Base-by-base conservation (phyloP, 2,113 vertebrate genomes). In the Malurus melanocephalus region DNA sequence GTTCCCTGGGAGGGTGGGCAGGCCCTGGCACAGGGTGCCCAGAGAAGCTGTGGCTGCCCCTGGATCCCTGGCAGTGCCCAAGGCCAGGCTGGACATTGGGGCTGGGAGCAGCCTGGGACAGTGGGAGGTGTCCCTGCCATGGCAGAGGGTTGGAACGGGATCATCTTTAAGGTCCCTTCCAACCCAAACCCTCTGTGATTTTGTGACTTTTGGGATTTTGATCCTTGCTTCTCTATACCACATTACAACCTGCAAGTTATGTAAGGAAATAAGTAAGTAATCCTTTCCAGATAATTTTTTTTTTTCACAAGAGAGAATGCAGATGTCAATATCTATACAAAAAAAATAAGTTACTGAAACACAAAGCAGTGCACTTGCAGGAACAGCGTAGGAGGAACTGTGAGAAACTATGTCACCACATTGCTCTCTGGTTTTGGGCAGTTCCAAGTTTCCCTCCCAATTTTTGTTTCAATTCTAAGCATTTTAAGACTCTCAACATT, bases 361-460 rank as follows among this genome's bases (percentile, higher is more conserved):
- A 85, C 69, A 89, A 87, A 93, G 83, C 88, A 92, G 66, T 78
- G 85, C 73, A 89, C 67, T 95, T 87, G 69, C 53, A 91, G 57
- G 68, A 94, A 89, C 52, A 85, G 75, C 10, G 11, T 77, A 83
- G 88, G 86, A 95, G 74, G 68, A 94, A 84, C 77, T 74, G 65
- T 86, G 76, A 83, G 68, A 85, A 93, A 92, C 88, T 91, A 80
- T 86, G 85, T 92, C 68, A 93, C 71, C 64, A 86, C 71, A 72
- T 89, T 88, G 88, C 89, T 75, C 69, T 93, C 33, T 78, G 88
- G 73, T 88, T 94, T 95, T 89, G 69, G 86, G 86, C 86, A 91
- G 92, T 83, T 94, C 93, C 89, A 87, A 93, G 87, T 87, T 93
- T 73, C 55, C 88, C 92, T 89, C 93, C 91, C 94, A 80, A 80